A percentile compares a stretch with the other conserved stretches of the same genome.
These are phyloP conservation scores for Noturus placidus DNA, from an alignment of 2,113 vertebrate genomes.

Conservation along the genomic window DNA sequence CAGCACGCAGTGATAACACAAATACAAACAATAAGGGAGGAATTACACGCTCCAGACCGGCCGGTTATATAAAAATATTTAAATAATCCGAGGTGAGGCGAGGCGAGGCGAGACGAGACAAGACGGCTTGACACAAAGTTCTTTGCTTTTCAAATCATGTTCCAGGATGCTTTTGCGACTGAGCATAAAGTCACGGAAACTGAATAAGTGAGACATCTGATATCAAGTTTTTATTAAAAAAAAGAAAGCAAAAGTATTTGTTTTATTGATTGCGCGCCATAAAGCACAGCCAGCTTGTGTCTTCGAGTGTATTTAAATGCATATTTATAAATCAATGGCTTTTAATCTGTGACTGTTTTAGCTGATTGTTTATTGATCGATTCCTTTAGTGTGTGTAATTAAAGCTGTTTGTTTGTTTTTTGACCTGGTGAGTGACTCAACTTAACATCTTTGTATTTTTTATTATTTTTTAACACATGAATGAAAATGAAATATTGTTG, in stretches of 20 bases:
- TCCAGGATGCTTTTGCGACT: too few relatives aligned
- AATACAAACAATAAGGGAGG: not conserved
- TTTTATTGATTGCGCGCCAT: too few relatives aligned
- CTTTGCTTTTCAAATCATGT: too few relatives aligned
- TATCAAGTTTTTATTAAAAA: too few relatives aligned
- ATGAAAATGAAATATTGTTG: not conserved
- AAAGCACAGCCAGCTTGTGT: too few relatives aligned
- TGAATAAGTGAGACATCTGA: too few relatives aligned
- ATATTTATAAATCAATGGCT: not conserved
- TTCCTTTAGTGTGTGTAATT: not conserved
- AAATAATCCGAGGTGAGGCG: not conserved
- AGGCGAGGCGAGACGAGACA: too few relatives aligned
- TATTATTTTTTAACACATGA: not conserved
- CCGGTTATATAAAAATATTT: not conserved
- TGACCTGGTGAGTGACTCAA: too few relatives aligned
- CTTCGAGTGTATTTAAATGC: too few relatives aligned
- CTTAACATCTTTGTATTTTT: not conserved
- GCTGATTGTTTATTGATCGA: not conserved
- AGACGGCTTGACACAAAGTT: too few relatives aligned
- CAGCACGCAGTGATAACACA: not conserved
- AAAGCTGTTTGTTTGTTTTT: not conserved
- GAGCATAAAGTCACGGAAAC: too few relatives aligned
- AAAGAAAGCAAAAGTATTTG: too few relatives aligned
- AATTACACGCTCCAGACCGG: not conserved
- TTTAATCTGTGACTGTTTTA: not conserved